Conservation (phyloP, 2,888 invertebrate genomes). For the Xylophagus ater region DNA sequence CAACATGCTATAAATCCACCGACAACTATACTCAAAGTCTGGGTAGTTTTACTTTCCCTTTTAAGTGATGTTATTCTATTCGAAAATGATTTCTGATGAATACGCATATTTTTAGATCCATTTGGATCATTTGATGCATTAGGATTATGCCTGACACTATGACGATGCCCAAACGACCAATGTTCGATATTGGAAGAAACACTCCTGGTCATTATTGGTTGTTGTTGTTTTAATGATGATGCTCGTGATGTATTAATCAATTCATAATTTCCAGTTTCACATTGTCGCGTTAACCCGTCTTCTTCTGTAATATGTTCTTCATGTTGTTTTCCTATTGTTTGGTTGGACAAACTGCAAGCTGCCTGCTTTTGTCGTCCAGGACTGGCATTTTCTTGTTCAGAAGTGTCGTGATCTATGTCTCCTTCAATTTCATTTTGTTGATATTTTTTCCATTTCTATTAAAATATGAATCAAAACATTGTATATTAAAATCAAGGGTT, state of each 20-base stretch:
- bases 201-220: constrained; percentile 9
- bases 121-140: constrained; percentile 22
- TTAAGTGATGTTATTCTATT: constrained; percentile 43
- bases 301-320: constrained; percentile 28
- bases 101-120: constrained; percentile 25
- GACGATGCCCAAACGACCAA: constrained; percentile 9
- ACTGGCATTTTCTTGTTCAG: constrained; percentile 31
- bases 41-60: constrained; percentile 76
- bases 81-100: constrained; percentile 32
- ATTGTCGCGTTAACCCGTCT: constrained; percentile 14
- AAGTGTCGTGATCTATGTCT: constrained; percentile 30
- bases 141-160: background rate
- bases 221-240: constrained; percentile 22
- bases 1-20: constrained; percentile 82
- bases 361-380: constrained; percentile 27
- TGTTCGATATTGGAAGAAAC: constrained; percentile 20
- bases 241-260: constrained; percentile 31
- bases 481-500: constrained; percentile 1
- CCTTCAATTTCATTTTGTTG: no score
- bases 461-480: no score
- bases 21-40: constrained; percentile 77
- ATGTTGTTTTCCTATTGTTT: constrained; percentile 31
- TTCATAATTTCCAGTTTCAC: constrained; percentile 25
- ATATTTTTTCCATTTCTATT: constrained; percentile 15
- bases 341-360: constrained; percentile 30